These are phyloP conservation scores for Enteromius anoplus DNA, from an alignment of 2,797 vertebrate genomes.

Conservation along the genomic window DNA sequence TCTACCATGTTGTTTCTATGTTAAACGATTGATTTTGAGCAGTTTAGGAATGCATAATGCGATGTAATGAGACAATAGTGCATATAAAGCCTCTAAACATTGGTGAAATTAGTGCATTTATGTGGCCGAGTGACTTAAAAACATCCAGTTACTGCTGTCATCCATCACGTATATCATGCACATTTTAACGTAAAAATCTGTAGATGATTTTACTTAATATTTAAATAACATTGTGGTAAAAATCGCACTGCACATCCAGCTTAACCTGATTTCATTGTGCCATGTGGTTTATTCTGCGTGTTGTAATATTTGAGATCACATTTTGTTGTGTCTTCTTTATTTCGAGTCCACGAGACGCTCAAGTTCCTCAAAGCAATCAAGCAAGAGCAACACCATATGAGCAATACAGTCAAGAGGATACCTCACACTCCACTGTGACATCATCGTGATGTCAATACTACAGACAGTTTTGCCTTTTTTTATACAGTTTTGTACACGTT, in stretches of 20 bases:
- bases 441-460: not conserved
- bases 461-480: slow-evolving; percentile 33
- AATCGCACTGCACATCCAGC: not conserved
- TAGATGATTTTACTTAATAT: not conserved
- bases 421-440: slow-evolving; percentile 39
- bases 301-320: not conserved
- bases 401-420: slow-evolving; percentile 40
- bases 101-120: not conserved
- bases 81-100: not conserved
- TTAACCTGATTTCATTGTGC: slow-evolving; percentile 1
- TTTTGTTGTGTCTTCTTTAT: not conserved
- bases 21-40: too few relatives aligned
- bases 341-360: not conserved
- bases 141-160: not conserved
- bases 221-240: not conserved
- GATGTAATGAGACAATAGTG: not conserved
- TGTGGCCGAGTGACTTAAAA: not conserved
- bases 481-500: slow-evolving; percentile 33
- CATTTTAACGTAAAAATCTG: not conserved
- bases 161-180: not conserved
- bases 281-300: not conserved
- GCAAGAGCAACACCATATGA: not conserved
- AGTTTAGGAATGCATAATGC: not conserved
- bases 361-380: not conserved
- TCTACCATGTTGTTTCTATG: not conserved